Evolutionary conservation across 2,797 vertebrate genomes (phyloP).

Genomic region (Uromys caudimaculatus): DNA sequence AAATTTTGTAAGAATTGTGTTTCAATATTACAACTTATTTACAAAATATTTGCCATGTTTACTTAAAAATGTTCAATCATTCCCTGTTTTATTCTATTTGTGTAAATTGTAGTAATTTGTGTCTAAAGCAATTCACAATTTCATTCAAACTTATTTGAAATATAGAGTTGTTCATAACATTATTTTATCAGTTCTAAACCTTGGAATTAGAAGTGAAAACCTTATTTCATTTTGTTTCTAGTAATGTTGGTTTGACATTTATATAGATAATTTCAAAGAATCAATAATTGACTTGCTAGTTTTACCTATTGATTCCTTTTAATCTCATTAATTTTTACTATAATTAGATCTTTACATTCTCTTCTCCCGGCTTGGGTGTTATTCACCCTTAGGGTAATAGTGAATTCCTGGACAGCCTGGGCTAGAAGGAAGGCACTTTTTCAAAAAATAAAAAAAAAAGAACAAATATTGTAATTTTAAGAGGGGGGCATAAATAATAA

Average conservation of each 20-base stretch:
- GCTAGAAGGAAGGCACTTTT: neutral
- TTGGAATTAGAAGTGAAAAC: neutral
- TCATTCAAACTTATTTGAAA: neutral
- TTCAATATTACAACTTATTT: neutral
- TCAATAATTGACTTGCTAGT: neutral
- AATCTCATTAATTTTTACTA: neutral
- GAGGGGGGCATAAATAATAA: too few species aligned
- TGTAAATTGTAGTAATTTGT: neutral
- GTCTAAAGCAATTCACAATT: neutral
- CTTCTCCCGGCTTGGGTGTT: neutral
- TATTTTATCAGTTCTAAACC: neutral
- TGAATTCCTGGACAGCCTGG: neutral
- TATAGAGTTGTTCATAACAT: neutral
- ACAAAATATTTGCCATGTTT: neutral
- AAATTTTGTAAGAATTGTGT: neutral
- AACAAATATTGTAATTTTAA: neutral
- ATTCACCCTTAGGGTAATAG: neutral
- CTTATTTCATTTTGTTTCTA: neutral
- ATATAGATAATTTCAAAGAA: neutral
- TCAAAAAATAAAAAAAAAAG: neutral
- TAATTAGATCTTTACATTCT: neutral
- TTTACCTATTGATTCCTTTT: neutral
- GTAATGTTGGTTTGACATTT: neutral
- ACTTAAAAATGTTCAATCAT: neutral
- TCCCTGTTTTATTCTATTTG: neutral